Base-by-base conservation (phyloP, 1,140 invertebrate species). In the Agrilus planipennis region DNA sequence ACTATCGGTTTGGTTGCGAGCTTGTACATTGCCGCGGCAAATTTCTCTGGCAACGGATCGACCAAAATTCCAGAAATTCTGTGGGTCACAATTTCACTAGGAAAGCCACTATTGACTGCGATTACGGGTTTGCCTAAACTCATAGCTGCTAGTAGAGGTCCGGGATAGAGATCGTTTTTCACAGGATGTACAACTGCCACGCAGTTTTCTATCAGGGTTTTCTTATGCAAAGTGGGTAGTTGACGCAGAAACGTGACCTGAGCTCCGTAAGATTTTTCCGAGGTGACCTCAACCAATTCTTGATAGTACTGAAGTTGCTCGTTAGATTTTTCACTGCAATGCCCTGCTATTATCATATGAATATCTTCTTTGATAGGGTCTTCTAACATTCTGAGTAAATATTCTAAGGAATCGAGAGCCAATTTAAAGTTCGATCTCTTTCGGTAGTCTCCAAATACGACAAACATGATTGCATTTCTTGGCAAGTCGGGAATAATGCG, bases 401-500 rank as follows among this genome's bases (percentile, higher is more conserved):
- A 27, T 37, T 58, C 55, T 23, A 60, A 52, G 6, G 55, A 49
- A 17, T 57, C 47, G 12, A 58, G 30, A 14, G 52, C 46, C 15
- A 58, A 31, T 42, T 47, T 53, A 20, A 60, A 60, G 31, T 60
- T 60, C 1, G 57, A 51, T 5, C 49, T 43, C 40, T 49, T 49
- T 30, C 29, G 47, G 29, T 45, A 60, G 7, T 41, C 46, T 3
- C 57, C 57, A 21, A 60, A 49, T 6, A 48, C 47, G 5, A 56
- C 46, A 34, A 60, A 58, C 0, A 58, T 11, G 9, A 49, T 47
- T 3, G 36, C 47, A 20, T 55, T 50, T 4, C 43, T 41, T n/a
- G 53, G 40, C 7, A 58, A 19, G 39, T 60, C 55, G 4, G 57
- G 54, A 7, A 58, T 47, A 6, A 58, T 56, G 34, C 55, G 29